A percentile compares a stretch with the other conserved stretches of the same genome.
These are phyloP conservation scores for Pherbina coryleti DNA, from an alignment of 2,888 invertebrate species.

Conservation along the genomic window DNA sequence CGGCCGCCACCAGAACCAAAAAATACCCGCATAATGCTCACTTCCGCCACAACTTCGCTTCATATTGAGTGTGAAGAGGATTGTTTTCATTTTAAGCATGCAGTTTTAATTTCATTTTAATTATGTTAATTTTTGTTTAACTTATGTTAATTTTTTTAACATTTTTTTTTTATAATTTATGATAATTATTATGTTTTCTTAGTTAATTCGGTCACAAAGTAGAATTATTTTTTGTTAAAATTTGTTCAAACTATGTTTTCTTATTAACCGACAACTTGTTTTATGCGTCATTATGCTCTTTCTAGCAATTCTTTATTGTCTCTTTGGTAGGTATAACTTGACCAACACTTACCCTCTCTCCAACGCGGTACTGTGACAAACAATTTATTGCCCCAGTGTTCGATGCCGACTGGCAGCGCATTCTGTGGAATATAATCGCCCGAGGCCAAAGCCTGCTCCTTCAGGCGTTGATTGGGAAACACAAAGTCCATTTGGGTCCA, in stretches of 20 bases:
- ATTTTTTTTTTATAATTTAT: too few relatives aligned
- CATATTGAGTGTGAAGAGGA: too few relatives aligned
- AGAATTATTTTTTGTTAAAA: not conserved
- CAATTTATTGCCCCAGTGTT: slow-evolving; percentile 84
- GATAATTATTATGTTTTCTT: too few relatives aligned
- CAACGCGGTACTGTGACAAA: slow-evolving; percentile 87
- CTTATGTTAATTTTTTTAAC: not conserved
- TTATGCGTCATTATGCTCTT: not conserved
- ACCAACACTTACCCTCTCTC: slow-evolving; percentile 75
- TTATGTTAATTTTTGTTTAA: not conserved
- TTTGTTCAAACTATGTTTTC: not conserved
- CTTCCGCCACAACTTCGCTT: too few relatives aligned
- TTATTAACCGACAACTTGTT: not conserved
- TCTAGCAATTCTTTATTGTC: not conserved
- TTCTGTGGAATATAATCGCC: slow-evolving; percentile 82
- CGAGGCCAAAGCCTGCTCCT: slow-evolving; percentile 75
- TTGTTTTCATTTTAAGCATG: too few relatives aligned
- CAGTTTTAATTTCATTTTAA: not conserved
- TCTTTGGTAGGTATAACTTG: not conserved
- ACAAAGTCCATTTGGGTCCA: slow-evolving; percentile 85
- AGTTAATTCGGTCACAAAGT: too few relatives aligned
- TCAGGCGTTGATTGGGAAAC: slow-evolving; percentile 75
- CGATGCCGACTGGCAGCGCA: slow-evolving; percentile 85
- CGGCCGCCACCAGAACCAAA: too few relatives aligned
- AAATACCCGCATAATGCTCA: too few relatives aligned